Conservation (phyloP, 23 tunicate species). For the Botrylloides violaceus region DNA sequence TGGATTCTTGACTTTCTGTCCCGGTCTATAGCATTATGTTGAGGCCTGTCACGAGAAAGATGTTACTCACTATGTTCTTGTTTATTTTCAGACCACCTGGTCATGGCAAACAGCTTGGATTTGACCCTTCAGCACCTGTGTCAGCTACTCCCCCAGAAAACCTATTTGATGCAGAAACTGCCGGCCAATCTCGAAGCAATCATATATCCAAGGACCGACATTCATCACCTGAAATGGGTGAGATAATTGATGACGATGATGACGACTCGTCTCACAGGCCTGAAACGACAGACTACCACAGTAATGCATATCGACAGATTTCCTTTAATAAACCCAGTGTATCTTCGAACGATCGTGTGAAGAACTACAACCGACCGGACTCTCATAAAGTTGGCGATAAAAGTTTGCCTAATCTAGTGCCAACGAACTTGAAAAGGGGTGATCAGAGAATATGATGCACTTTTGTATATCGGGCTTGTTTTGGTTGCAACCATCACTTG, state of each 20-base stretch:
- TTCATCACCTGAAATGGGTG: conserved; percentile 22
- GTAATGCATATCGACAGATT: too few relatives aligned
- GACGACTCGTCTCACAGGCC: too few relatives aligned
- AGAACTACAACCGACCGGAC: background rate
- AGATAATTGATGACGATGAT: conserved; percentile 16
- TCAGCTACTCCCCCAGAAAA: conserved; percentile 15
- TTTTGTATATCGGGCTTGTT: too few relatives aligned
- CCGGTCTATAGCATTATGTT: background rate
- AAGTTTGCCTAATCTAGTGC: background rate
- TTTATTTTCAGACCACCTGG: background rate
- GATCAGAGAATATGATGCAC: background rate
- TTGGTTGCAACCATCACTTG: too few relatives aligned
- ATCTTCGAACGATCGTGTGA: too few relatives aligned
- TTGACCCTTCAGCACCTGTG: conserved; percentile 23
- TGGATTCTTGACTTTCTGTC: background rate
- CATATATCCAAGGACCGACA: background rate
- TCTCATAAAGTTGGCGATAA: background rate
- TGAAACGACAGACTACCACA: too few relatives aligned
- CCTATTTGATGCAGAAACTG: background rate
- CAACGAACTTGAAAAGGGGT: background rate
- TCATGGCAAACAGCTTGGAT: conserved; percentile 2
- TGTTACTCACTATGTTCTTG: background rate
- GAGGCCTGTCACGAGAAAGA: background rate
- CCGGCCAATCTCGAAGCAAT: background rate
- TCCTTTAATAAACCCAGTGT: too few relatives aligned